Evolutionary conservation across 2,888 invertebrate genomes (phyloP).

Genomic region (Xestia sexstrigata): DNA sequence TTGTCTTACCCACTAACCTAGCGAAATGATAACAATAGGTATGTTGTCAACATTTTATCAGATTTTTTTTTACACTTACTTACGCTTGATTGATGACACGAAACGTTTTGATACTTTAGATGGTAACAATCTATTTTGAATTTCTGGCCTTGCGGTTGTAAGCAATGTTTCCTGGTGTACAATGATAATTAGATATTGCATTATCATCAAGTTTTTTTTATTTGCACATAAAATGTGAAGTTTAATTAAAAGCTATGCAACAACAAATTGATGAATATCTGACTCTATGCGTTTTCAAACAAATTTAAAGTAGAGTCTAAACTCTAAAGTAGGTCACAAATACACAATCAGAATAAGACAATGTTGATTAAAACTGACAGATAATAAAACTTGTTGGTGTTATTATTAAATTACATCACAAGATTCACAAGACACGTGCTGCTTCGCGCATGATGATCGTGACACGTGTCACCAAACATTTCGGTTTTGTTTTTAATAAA

Average conservation of each 20-base stretch:
- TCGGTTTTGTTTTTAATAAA: constrained; percentile 32
- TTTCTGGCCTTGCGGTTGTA: constrained; percentile 42
- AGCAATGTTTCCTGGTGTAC: constrained; percentile 24
- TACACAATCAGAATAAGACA: constrained; percentile 1
- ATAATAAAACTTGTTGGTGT: constrained; percentile 36
- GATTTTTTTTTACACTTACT: constrained; percentile 55
- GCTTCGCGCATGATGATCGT: constrained; percentile 12
- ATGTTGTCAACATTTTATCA: constrained; percentile 58
- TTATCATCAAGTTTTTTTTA: not conserved
- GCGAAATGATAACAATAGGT: constrained; percentile 76
- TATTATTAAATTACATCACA: constrained; percentile 39
- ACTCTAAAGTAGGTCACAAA: constrained; percentile 21
- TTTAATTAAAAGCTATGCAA: not conserved
- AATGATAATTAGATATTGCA: constrained; percentile 18
- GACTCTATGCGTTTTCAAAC: not conserved
- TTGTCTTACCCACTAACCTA: constrained; percentile 85
- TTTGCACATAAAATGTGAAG: not conserved
- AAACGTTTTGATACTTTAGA: constrained; percentile 56
- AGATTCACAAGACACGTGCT: constrained; percentile 34
- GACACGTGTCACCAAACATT: constrained; percentile 36
- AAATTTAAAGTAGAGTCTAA: not conserved
- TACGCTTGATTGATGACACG: constrained; percentile 81
- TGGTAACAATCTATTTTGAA: constrained; percentile 44
- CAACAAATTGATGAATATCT: not conserved
- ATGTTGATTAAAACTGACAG: constrained; percentile 25